Evolutionary conservation across 1,140 invertebrate genomes (phyloP).

Genomic region (Caligus rogercresseyi): DNA sequence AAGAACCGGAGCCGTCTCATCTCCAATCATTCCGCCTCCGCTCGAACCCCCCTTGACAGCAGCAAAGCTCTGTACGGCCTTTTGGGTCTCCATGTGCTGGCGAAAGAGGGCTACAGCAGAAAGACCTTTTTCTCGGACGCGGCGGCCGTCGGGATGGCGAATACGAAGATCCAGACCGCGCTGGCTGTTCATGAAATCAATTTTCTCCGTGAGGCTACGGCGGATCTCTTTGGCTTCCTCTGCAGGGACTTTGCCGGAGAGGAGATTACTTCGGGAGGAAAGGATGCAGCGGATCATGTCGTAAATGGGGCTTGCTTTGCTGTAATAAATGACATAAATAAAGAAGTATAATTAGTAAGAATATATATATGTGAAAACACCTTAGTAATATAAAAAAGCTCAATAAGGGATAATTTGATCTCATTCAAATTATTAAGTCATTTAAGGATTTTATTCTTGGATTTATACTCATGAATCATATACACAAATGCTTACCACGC

Average conservation of each 20-base stretch:
- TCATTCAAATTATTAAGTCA: neutral
- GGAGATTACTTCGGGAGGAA: neutral
- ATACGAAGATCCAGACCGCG: constrained; percentile 5
- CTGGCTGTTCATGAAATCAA: constrained; percentile 12
- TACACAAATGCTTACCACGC: too few relatives aligned
- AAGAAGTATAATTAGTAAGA: too few relatives aligned
- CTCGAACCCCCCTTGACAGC: too few relatives aligned
- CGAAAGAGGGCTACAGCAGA: neutral
- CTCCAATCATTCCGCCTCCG: too few relatives aligned
- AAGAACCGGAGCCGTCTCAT: neutral
- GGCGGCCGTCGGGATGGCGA: neutral
- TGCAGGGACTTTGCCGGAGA: neutral
- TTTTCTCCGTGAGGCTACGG: constrained; percentile 8
- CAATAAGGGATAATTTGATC: neutral
- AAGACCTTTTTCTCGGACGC: neutral
- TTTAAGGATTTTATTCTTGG: too few relatives aligned
- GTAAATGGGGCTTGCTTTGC: constrained; percentile 1
- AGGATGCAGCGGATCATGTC: constrained; percentile 5
- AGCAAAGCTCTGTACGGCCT: neutral
- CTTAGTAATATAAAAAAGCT: too few relatives aligned
- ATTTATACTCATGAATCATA: too few relatives aligned
- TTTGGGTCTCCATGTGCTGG: neutral
- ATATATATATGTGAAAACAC: too few relatives aligned
- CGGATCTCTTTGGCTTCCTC: constrained; percentile 14
- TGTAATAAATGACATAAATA: too few relatives aligned